phyloP scores from a whole-genome alignment of 1,140 invertebrate species.

The Pseudobourletiella spinata region DNA sequence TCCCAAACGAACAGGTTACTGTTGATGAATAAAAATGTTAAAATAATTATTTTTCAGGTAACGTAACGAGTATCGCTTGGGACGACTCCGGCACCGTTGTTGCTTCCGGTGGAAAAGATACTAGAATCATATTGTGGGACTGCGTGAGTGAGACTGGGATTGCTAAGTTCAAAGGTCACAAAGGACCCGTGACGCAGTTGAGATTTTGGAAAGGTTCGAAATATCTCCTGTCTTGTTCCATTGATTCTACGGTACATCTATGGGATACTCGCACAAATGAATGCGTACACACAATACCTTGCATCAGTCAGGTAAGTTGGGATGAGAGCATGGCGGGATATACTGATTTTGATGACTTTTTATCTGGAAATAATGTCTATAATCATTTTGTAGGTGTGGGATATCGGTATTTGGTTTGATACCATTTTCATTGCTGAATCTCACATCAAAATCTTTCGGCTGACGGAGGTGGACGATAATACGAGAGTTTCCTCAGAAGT shows the following conservation, averaged over 20 bases:
- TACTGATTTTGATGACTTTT: too few species aligned
- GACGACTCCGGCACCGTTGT: conserved; percentile 68
- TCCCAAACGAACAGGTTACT: neutral
- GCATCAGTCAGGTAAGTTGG: conserved; percentile 40
- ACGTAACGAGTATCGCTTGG: conserved; percentile 71
- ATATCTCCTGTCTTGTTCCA: conserved; percentile 78
- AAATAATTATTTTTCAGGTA: too few species aligned
- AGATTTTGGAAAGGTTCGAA: conserved; percentile 63
- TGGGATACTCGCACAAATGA: conserved; percentile 93
- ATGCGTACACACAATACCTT: conserved; percentile 81
- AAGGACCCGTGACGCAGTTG: conserved; percentile 78
- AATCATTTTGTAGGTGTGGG: conserved; percentile 21
- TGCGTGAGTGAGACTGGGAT: conserved; percentile 81
- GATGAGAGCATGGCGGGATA: conserved; percentile 48
- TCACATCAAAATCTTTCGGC: conserved; percentile 12
- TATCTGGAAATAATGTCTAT: too few species aligned
- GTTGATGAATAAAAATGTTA: too few species aligned
- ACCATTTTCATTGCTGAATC: conserved; percentile 25
- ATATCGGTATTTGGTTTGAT: conserved; percentile 28
- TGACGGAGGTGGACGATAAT: conserved; percentile 6
- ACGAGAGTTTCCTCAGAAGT: neutral
- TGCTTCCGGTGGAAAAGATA: conserved; percentile 83
- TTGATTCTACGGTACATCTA: conserved; percentile 92
- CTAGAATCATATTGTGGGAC: conserved; percentile 92
- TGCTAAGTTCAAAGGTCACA: conserved; percentile 83